Evolutionary conservation across 2,113 vertebrate species (phyloP), one percentile per base, ranked within the genome.

Genomic region (Cyphomyrus discorhynchus): DNA sequence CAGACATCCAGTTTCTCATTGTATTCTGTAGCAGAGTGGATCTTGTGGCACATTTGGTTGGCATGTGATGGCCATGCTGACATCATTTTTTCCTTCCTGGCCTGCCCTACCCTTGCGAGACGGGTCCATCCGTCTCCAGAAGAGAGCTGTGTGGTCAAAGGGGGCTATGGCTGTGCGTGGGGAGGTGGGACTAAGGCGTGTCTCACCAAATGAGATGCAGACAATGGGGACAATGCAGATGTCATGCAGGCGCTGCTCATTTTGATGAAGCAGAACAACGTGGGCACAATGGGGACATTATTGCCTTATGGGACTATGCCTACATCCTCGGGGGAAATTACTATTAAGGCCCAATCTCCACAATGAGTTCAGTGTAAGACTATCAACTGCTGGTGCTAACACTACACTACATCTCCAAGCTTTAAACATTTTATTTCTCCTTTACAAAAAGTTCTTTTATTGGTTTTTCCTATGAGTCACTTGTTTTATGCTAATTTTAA

Each of bases 211-310:
- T n/a, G 52, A 83, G 27, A 56, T 80, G 90, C 24, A 89, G 49
- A 83, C 84, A 82, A 83, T 21, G 62, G 84, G 45, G 86, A 27
- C 77, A 89, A 89, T 35, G 49, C 39, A n/a, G 74, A 88, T 62
- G 80, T 19, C 50, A 84, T 39, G 74, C 74, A 88, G 87, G 47
- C 58, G 17, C 50, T 82, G 47, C 50, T 88, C 85, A 80, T 86
- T 50, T 82, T 85, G 87, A 83, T 88, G 87, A 83, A 58, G 70
- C 62, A 39, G 85, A 80, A 62, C 50, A 58, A 80, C 5, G 80
- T 82, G 70, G 77, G 77, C 49, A 90, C 74, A 90, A 90, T 84
- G 77, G 31, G 39, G 11, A 53, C 77, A 84, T 45, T 90, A 74
- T 90, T n/a, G n/a, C 35, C 86, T 77, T 15, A 27, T 42, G 53